Evolutionary conservation across 2,113 vertebrate species (phyloP).

Genomic region (Caranx ignobilis): DNA sequence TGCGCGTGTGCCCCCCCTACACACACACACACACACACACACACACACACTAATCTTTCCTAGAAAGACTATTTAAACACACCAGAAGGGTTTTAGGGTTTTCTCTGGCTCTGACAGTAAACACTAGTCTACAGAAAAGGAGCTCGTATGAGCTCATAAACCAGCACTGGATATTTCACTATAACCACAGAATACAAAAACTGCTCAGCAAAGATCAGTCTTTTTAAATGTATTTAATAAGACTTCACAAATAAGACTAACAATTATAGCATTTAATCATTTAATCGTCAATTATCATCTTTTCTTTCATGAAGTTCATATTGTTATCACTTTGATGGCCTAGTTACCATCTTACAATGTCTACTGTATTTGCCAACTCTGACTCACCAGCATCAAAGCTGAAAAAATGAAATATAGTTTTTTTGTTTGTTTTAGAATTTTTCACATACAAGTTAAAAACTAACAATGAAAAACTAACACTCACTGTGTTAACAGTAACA

Average conservation of each 20-base stretch:
- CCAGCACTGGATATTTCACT: conserved; percentile 34
- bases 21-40: conserved; percentile 2
- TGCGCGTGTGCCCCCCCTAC: background rate
- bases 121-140: conserved; percentile 49
- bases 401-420: conserved; percentile 73
- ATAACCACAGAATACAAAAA: conserved; percentile 43
- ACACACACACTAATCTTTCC: conserved; percentile 40
- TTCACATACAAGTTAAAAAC: conserved; percentile 59
- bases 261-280: conserved; percentile 57
- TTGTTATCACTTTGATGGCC: conserved; percentile 55
- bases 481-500: conserved; percentile 53
- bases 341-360: conserved; percentile 65
- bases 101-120: conserved; percentile 50
- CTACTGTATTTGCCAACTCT: conserved; percentile 79
- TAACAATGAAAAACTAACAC: conserved; percentile 54
- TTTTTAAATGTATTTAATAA: conserved; percentile 84
- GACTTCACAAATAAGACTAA: conserved; percentile 77
- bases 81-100: conserved; percentile 45
- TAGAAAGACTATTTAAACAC: conserved; percentile 56
- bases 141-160: conserved; percentile 38
- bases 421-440: conserved; percentile 53
- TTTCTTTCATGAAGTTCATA: conserved; percentile 56
- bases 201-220: conserved; percentile 47
- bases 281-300: conserved; percentile 37
- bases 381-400: conserved; percentile 90